Base-by-base conservation (phyloP, 37 sponge, comb jelly and placozoan species). In the Lycopodina hypogea region DNA sequence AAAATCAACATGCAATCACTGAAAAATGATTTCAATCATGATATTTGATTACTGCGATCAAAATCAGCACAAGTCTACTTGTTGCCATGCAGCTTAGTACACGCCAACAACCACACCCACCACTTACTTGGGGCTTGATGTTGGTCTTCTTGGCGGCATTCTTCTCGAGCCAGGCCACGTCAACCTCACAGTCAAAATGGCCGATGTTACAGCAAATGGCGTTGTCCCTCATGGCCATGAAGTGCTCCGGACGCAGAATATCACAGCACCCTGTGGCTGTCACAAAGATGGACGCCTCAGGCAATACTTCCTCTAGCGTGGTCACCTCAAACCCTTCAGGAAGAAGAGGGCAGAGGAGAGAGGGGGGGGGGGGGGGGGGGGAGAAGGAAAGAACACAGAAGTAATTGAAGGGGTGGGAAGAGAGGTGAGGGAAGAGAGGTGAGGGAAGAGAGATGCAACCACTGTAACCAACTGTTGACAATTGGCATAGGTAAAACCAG, bases 111-210 rank as follows among this genome's bases (percentile, higher is more conserved):
- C 34, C 18, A 17, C 18, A 15, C 18, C 21, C 3, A 42, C 2
- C 0, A 50, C 72, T 52, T 50, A 94, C 97, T 87, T 99, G 99
- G 26, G 99, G 99, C 55, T 99, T 99, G 75, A 99, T 91, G 58
- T 75, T 70, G 1, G 53, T 84, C 62, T 90, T 92, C 75, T 90
- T 75, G 74, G 84, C 58, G 18, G 33, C 32, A 40, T 94, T 94
- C 2, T 42, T 74, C 55, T 96, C 89, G 38, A 99, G 88, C 92
- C 96, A 96, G 21, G 88, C 84, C 3, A 91, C 87, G 60, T 99
- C 90, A 33, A 99, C 81, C 58, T 99, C 99, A 78, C 94, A 93
- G 82, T 99, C 99, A 85, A 99, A 99, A 72, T 99, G 99, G 35
- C 99, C 99, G 52, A 99, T 99, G 79, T 99, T 99, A 79, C 94